phyloP scores from a whole-genome alignment of 2,797 vertebrate genomes.

The Florisuga fusca region DNA sequence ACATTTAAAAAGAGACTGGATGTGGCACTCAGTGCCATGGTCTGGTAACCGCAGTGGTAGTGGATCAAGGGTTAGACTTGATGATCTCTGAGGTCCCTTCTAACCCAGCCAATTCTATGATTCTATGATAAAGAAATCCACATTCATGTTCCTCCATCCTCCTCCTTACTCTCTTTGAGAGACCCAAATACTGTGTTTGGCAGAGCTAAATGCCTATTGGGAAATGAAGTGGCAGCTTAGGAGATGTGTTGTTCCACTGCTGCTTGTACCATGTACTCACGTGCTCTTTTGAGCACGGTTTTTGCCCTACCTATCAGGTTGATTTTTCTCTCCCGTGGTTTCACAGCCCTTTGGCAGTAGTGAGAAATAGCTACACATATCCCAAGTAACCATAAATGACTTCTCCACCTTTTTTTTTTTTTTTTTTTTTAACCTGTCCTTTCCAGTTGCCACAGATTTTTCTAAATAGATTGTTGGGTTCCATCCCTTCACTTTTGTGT shows the following conservation, averaged over 20 bases:
- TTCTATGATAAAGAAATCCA: neutral
- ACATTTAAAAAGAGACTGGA: too few species aligned
- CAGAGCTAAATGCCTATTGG: neutral
- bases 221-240: neutral
- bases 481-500: neutral
- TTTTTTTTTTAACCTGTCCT: neutral
- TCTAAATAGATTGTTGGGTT: neutral
- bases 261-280: neutral
- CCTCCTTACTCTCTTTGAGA: neutral
- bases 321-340: neutral
- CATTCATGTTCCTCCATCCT: neutral
- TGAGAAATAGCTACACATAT: slow-evolving; percentile 15
- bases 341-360: slow-evolving; percentile 14
- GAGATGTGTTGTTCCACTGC: neutral
- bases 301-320: slow-evolving; percentile 12
- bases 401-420: neutral
- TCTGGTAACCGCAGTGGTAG: too few species aligned
- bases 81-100: too few species aligned
- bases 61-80: too few species aligned
- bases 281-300: slow-evolving; percentile 5
- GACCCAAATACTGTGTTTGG: neutral
- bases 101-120: too few species aligned
- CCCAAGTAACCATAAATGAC: neutral
- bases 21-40: too few species aligned
- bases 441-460: neutral